phyloP scores from a whole-genome alignment of 2,797 vertebrate species.

The Borostomias antarcticus region DNA sequence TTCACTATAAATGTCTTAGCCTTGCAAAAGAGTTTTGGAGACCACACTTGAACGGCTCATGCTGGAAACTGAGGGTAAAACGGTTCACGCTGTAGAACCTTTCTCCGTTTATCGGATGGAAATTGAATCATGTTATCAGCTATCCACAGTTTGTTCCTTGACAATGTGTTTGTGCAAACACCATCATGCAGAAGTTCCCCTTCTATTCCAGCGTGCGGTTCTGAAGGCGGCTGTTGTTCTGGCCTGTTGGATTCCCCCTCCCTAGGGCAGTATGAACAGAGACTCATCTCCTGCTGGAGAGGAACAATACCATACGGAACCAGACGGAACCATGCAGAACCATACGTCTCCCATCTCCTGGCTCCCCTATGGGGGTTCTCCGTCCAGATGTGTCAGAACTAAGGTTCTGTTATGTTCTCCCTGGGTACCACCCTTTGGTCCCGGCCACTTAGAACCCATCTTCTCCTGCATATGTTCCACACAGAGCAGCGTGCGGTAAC shows the following conservation, averaged over 20 bases:
- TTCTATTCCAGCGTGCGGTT: conserved; percentile 8
- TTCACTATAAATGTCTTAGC: neutral
- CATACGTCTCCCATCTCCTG: conserved; percentile 21
- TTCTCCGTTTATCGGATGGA: neutral
- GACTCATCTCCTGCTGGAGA: conserved; percentile 21
- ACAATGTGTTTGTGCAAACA: conserved; percentile 1
- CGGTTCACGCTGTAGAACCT: no score
- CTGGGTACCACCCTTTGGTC: conserved; percentile 20
- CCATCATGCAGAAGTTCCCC: conserved; percentile 10
- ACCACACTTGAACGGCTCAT: neutral
- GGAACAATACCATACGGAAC: conserved; percentile 25
- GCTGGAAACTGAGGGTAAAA: neutral
- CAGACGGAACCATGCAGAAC: conserved; percentile 6
- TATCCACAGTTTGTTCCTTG: neutral
- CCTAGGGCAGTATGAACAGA: conserved; percentile 24
- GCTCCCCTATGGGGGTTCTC: conserved; percentile 14
- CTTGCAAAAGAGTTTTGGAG: neutral
- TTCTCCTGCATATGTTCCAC: conserved; percentile 7
- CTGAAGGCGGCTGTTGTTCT: conserved; percentile 31
- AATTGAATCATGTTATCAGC: neutral
- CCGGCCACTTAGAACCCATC: conserved; percentile 14
- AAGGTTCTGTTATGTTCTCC: conserved; percentile 9
- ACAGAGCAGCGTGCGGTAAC: neutral
- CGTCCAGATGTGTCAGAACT: conserved; percentile 19
- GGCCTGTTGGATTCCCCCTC: conserved; percentile 20